Evolutionary conservation across 2,888 invertebrate species (phyloP).

Genomic region (Clusia tigrina): DNA sequence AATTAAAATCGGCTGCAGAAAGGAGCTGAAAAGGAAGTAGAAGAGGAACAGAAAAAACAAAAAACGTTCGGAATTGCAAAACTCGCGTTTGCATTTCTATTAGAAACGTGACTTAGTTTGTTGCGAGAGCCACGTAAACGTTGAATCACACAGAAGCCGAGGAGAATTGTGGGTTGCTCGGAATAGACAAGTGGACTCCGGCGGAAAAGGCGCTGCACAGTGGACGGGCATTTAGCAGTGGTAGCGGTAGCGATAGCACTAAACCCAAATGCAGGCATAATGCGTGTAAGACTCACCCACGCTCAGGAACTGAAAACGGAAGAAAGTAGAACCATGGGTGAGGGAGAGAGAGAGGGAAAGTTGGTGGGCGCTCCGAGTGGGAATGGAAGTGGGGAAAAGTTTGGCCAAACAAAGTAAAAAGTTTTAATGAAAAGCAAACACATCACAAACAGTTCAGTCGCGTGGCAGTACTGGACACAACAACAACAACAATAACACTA

Average conservation of each 20-base stretch:
- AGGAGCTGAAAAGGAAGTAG: background rate
- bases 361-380: constrained; percentile 11
- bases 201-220: background rate
- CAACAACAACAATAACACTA: too few relatives aligned
- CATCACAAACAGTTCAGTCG: constrained; percentile 38
- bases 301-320: background rate
- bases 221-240: background rate
- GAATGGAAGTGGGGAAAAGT: constrained; percentile 40
- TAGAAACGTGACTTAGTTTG: constrained; percentile 46
- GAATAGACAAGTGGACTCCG: background rate
- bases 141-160: constrained; percentile 20
- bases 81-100: constrained; percentile 34
- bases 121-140: constrained; percentile 30
- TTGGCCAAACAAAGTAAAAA: constrained; percentile 52
- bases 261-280: background rate
- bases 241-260: background rate
- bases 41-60: too few relatives aligned
- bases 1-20: constrained; percentile 17
- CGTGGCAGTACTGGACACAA: background rate
- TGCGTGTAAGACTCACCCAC: background rate
- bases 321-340: background rate
- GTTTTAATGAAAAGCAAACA: constrained; percentile 61
- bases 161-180: constrained; percentile 50
- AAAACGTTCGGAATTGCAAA: background rate
- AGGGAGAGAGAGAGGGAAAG: too few relatives aligned